Conservation (phyloP, 2,888 invertebrate genomes). For the Lycia hirtaria region DNA sequence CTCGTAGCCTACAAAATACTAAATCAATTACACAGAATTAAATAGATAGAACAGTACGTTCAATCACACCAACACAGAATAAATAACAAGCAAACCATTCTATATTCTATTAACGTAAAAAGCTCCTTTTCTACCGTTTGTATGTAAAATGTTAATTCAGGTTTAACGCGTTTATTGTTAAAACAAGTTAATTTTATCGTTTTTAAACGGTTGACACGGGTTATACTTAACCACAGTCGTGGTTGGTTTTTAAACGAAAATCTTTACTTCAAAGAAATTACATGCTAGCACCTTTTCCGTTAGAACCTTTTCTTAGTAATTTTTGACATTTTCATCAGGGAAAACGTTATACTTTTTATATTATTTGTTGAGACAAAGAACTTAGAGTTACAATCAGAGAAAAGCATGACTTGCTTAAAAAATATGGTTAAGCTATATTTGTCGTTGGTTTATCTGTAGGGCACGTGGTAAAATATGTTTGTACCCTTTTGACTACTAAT, state of each 20-base stretch:
- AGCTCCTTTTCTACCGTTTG: conserved; percentile 26
- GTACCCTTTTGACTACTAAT: too few relatives aligned
- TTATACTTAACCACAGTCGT: conserved; percentile 13
- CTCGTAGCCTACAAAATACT: neutral
- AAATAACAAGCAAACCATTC: conserved; percentile 3
- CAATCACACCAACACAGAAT: conserved; percentile 33
- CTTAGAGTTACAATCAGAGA: too few relatives aligned
- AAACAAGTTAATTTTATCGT: conserved; percentile 22
- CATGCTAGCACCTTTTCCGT: too few relatives aligned
- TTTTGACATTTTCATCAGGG: too few relatives aligned
- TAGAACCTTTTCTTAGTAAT: too few relatives aligned
- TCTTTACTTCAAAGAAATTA: too few relatives aligned
- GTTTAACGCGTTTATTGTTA: conserved; percentile 13
- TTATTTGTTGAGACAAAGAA: too few relatives aligned
- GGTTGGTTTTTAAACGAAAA: conserved; percentile 21
- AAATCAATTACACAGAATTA: conserved; percentile 20
- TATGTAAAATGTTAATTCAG: conserved; percentile 13
- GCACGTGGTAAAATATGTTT: too few relatives aligned
- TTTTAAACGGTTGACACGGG: conserved; percentile 23
- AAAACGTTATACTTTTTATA: too few relatives aligned
- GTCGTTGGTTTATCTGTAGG: too few relatives aligned
- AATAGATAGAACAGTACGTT: neutral
- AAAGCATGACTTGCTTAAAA: too few relatives aligned
- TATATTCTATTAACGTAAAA: conserved; percentile 5
- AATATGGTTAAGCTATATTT: too few relatives aligned